phyloP scores from a whole-genome alignment of 2,797 vertebrate genomes.

The Falco peregrinus region DNA sequence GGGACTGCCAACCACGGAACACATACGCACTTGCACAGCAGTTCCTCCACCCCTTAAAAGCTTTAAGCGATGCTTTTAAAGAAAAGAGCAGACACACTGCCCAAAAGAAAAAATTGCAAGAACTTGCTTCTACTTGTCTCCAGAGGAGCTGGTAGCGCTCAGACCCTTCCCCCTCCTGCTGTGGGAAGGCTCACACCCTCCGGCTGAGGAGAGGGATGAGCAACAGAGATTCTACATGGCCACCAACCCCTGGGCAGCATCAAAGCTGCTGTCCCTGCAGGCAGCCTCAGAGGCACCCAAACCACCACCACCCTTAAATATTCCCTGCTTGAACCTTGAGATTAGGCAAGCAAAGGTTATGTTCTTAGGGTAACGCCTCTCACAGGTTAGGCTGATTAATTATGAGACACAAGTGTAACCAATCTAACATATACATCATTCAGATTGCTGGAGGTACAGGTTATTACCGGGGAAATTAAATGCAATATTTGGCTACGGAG shows the following conservation, averaged over 20 bases:
- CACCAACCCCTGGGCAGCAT: not conserved
- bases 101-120: not conserved
- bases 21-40: not conserved
- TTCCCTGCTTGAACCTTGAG: not conserved
- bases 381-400: not conserved
- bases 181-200: fast-evolving
- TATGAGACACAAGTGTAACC: not conserved
- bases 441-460: not conserved
- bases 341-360: not conserved
- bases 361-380: not conserved
- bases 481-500: not conserved
- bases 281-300: not conserved
- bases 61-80: not conserved
- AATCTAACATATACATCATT: not conserved
- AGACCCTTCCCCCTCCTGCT: not conserved
- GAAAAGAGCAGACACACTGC: not conserved
- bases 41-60: not conserved
- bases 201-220: not conserved
- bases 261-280: not conserved
- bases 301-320: not conserved
- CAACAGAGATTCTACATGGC: not conserved
- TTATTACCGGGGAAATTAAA: not conserved
- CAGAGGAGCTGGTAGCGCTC: not conserved
- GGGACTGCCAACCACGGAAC: not conserved
- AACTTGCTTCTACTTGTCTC: not conserved